These are phyloP conservation scores for Enteromius mattozi DNA, from an alignment of 2,797 vertebrate species.

Conservation along the genomic window DNA sequence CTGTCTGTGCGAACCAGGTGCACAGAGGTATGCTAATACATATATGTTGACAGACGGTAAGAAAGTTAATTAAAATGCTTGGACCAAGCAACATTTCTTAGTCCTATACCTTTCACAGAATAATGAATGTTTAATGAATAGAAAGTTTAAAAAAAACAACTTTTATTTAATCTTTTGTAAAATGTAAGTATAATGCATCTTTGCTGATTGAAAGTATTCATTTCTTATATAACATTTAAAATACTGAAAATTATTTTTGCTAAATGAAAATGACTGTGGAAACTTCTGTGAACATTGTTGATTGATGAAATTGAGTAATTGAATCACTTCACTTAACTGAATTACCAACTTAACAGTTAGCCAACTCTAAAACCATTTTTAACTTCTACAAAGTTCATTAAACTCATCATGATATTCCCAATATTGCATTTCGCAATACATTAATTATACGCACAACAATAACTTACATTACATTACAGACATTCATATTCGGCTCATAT, in stretches of 20 bases:
- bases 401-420: background rate
- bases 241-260: background rate
- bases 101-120: no score
- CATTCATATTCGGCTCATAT: background rate
- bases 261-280: background rate
- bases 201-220: background rate
- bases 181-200: background rate
- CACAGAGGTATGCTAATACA: no score
- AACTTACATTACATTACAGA: background rate
- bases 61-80: no score
- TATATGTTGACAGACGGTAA: no score
- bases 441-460: background rate
- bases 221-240: no score
- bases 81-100: no score
- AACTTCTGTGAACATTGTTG: background rate
- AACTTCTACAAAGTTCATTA: background rate
- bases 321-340: background rate
- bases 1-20: no score
- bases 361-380: background rate
- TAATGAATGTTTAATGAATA: background rate
- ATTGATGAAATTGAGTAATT: background rate
- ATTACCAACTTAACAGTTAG: background rate
- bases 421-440: background rate
- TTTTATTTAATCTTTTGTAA: no score
- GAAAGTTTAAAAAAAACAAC: no score